These are phyloP conservation scores for Zeuzera pyrina DNA, from an alignment of 2,888 invertebrate genomes.

Conservation along the genomic window DNA sequence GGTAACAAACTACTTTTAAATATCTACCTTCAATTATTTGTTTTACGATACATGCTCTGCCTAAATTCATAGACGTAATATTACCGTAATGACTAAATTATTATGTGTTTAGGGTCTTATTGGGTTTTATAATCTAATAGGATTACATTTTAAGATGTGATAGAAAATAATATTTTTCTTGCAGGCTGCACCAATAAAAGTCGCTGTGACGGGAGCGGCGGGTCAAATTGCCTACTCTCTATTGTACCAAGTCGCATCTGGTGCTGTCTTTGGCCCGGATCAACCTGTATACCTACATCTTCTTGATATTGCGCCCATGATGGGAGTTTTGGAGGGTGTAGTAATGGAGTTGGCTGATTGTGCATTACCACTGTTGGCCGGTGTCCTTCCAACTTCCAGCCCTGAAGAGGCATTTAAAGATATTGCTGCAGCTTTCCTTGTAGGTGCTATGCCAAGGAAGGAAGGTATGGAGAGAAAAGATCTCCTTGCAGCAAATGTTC, in stretches of 20 bases:
- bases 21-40: background rate
- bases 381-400: slow-evolving; percentile 90
- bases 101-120: slow-evolving; percentile 4
- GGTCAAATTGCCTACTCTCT: slow-evolving; percentile 99
- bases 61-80: no score
- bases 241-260: slow-evolving; percentile 94
- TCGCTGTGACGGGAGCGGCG: slow-evolving; percentile 98
- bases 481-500: slow-evolving; percentile 96
- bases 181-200: slow-evolving; percentile 88
- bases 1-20: slow-evolving; percentile 21
- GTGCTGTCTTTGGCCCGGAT: slow-evolving; percentile 93
- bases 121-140: slow-evolving; percentile 4
- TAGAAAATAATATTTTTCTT: slow-evolving; percentile 31
- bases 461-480: slow-evolving; percentile 99
- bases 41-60: no score
- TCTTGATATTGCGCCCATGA: slow-evolving; percentile 96
- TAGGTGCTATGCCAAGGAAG: slow-evolving; percentile 98
- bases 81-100: no score
- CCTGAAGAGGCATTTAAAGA: slow-evolving; percentile 95
- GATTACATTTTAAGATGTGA: no score
- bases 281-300: slow-evolving; percentile 91
- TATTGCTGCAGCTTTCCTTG: slow-evolving; percentile 95
- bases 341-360: slow-evolving; percentile 98
- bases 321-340: slow-evolving; percentile 97
- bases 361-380: slow-evolving; percentile 89